phyloP scores from a whole-genome alignment of 2,113 vertebrate genomes.

The Istiophorus platypterus region DNA sequence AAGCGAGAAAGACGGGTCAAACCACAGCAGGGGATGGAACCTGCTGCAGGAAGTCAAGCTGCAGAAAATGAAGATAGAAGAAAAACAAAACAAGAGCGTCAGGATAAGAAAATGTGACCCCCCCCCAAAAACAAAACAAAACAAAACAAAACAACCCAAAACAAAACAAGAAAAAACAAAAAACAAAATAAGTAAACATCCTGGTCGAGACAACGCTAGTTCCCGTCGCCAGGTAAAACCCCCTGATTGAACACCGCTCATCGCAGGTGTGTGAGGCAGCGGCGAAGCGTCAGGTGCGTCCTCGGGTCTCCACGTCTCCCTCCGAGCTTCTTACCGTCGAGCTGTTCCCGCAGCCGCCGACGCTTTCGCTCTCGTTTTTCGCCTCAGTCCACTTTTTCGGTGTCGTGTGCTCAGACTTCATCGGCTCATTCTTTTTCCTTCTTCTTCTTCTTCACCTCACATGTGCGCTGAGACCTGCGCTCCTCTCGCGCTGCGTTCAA shows the following conservation, averaged over 20 bases:
- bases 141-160: too few species aligned
- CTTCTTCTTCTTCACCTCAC: constrained; percentile 19
- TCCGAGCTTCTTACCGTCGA: constrained; percentile 57
- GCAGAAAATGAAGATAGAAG: too few species aligned
- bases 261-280: too few species aligned
- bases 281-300: too few species aligned
- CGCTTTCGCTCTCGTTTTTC: constrained; percentile 40
- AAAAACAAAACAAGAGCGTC: constrained; percentile 16
- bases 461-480: background rate
- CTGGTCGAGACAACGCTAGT: background rate
- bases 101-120: constrained; percentile 2
- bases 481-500: constrained; percentile 54
- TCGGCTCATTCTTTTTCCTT: too few species aligned
- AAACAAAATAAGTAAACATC: too few species aligned
- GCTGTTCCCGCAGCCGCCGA: background rate
- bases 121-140: too few species aligned
- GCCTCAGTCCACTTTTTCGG: constrained; percentile 54
- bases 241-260: rapidly evolving
- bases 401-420: background rate
- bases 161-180: too few species aligned
- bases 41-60: constrained; percentile 26
- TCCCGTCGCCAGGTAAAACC: background rate
- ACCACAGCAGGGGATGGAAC: background rate
- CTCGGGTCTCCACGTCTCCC: too few species aligned
- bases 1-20: background rate